Evolutionary conservation across 2,888 invertebrate genomes (phyloP).

Genomic region (Adelognathus sp.): DNA sequence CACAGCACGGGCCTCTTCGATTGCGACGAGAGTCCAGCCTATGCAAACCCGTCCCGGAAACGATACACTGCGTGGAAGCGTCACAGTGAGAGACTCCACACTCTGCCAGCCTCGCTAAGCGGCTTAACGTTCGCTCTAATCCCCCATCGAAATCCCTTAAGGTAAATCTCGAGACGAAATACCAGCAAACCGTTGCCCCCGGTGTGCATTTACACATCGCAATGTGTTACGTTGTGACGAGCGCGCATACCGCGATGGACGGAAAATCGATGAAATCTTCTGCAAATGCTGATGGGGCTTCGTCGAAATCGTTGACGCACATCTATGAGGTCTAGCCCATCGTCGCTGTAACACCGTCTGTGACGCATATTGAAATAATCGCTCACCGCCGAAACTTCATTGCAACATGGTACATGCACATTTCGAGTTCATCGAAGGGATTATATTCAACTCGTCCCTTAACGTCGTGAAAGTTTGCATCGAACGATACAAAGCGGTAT

Average conservation of each 20-base stretch:
- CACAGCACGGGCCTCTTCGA: background rate
- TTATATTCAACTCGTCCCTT: no score
- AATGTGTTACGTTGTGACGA: background rate
- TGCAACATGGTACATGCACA: no score
- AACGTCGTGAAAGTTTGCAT: background rate
- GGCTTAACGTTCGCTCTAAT: conserved; percentile 69
- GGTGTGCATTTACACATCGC: background rate
- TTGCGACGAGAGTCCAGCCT: background rate
- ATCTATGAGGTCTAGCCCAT: no score
- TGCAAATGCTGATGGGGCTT: background rate
- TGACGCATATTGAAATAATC: no score
- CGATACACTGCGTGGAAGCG: background rate
- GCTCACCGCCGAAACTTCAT: no score
- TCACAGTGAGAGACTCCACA: background rate
- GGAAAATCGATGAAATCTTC: background rate
- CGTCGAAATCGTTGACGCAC: background rate
- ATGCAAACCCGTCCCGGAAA: background rate
- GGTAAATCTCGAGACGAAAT: conserved; percentile 64
- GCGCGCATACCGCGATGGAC: background rate
- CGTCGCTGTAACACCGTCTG: no score
- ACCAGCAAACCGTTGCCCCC: conserved; percentile 1
- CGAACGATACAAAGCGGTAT: background rate
- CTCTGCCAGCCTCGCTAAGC: no score
- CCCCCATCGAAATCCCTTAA: conserved; percentile 68
- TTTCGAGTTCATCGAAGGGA: no score